Evolutionary conservation across 2,888 invertebrate genomes (phyloP).

Genomic region (Anoncus sp.): DNA sequence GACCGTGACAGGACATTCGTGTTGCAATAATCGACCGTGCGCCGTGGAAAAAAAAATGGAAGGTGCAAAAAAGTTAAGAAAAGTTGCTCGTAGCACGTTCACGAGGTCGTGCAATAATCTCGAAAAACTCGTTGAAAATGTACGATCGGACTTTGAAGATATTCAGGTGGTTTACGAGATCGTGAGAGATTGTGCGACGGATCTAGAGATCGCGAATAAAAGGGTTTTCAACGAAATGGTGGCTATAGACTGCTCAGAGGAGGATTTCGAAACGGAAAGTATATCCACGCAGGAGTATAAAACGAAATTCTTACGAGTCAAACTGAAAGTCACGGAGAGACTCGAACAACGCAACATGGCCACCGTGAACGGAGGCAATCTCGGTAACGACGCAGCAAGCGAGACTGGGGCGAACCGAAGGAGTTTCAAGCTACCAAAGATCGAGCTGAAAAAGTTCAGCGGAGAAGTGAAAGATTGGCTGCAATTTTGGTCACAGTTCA

Average conservation of each 20-base stretch:
- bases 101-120: slow-evolving; percentile 11
- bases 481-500: slow-evolving; percentile 48
- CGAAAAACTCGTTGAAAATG: slow-evolving; percentile 12
- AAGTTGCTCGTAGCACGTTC: slow-evolving; percentile 2
- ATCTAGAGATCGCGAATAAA: background rate
- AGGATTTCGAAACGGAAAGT: background rate
- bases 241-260: background rate
- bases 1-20: slow-evolving; percentile 12
- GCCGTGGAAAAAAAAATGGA: slow-evolving; percentile 5
- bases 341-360: too few relatives aligned
- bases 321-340: too few relatives aligned
- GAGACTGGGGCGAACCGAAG: too few relatives aligned
- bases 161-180: slow-evolving; percentile 13
- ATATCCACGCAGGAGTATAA: too few relatives aligned
- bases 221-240: background rate
- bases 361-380: too few relatives aligned
- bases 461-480: slow-evolving; percentile 68
- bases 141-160: background rate
- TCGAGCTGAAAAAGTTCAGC: slow-evolving; percentile 65
- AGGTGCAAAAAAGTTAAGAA: slow-evolving; percentile 4
- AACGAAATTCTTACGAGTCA: background rate
- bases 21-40: slow-evolving; percentile 11
- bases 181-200: background rate
- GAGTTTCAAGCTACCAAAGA: slow-evolving; percentile 19
- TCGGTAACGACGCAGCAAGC: too few relatives aligned